phyloP scores from a whole-genome alignment of 1,140 invertebrate genomes.

The Zaprionus gabonicus region DNA sequence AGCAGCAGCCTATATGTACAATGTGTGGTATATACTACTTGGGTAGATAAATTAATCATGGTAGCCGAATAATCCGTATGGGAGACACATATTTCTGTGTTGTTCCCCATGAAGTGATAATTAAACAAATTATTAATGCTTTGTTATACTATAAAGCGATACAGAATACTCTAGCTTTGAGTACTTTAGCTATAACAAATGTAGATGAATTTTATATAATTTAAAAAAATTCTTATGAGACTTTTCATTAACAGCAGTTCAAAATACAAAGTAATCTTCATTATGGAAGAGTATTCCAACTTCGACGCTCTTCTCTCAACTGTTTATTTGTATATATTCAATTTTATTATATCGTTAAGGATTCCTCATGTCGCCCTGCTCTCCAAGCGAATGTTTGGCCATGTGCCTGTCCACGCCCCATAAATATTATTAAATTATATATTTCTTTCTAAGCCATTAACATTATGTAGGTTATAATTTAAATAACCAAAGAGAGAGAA shows the following conservation, averaged over 20 bases:
- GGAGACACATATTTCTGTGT: neutral
- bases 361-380: constrained; percentile 22
- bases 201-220: too few species aligned
- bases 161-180: neutral
- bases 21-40: neutral
- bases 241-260: neutral
- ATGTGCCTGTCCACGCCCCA: constrained; percentile 78
- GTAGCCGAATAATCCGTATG: neutral
- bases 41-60: neutral
- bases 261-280: neutral
- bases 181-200: neutral
- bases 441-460: constrained; percentile 77
- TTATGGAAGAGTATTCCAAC: neutral
- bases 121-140: constrained; percentile 27
- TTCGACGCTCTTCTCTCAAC: neutral
- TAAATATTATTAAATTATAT: constrained; percentile 82
- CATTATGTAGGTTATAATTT: constrained; percentile 82
- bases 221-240: neutral
- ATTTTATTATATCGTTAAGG: constrained; percentile 40
- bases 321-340: constrained; percentile 1
- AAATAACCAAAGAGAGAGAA: constrained; percentile 62
- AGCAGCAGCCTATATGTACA: neutral
- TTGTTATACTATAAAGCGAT: constrained; percentile 8
- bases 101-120: constrained; percentile 8
- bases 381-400: constrained; percentile 57